Evolutionary conservation across 2,888 invertebrate genomes (phyloP), one percentile per base, ranked within the genome.

Genomic region (Capitulum mitella): DNA sequence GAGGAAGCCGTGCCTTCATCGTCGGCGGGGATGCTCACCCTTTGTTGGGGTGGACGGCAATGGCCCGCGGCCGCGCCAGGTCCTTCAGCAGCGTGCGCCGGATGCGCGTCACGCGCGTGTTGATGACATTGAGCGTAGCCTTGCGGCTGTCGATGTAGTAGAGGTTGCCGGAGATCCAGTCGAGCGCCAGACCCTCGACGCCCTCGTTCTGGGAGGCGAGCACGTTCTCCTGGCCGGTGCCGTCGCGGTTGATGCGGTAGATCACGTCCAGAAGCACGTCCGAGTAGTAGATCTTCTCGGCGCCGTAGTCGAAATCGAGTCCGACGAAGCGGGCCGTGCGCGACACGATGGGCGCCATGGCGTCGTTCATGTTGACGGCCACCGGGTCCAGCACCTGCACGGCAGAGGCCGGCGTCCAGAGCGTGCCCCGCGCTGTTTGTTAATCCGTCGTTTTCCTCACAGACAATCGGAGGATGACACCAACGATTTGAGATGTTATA

Each of bases 241-340:
- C 88, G 83, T 87, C 86, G 43, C 84, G 84, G 79, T 86, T 85
- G 61, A 87, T 86, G 79, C 87, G 84, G 85, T 95, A 95, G 82
- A 97, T 97, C 0, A 97, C 97, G 85, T 97, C 95, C 86, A 97
- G 94, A 34, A 97, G 89, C 0, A 98, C 97, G 85, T 99, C 99
- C 0, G 98, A 98, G 86, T 97, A 98, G 86, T 98, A 99, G 82
- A 99, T 95, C 83, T 93, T 76, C 83, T 94, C 91, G 82, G 94
- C 93, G 78, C 92, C 88, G 0, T 95, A 92, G 85, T 98, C 97
- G 84, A 95, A 98, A 85, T 98, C 98, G 58, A 98, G 86, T 0
- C 97, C 98, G 0, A 98, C 97, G 85, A 97, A 97, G 83, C 97
- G 89, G 0, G 97, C 97, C 51, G 96, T 89, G 78, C 93, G 88